Evolutionary conservation across 2,113 vertebrate genomes (phyloP).

Genomic region (Progne subis): DNA sequence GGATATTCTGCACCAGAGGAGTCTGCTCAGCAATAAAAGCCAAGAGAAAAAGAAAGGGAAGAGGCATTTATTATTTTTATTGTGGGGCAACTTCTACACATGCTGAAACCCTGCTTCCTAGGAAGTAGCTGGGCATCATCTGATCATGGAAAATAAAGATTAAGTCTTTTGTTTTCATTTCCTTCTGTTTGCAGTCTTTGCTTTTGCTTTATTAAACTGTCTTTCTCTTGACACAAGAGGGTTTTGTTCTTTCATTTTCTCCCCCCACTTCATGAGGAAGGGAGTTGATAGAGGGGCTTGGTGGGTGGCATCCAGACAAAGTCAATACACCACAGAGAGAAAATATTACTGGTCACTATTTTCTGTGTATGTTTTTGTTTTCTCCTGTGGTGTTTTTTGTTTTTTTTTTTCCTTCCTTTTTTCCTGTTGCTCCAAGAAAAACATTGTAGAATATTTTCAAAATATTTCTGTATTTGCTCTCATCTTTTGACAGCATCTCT

Average conservation of each 20-base stretch:
- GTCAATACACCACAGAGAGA: neutral
- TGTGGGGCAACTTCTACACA: rapidly evolving
- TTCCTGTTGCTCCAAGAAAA: neutral
- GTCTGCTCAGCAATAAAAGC: neutral
- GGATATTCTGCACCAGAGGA: neutral
- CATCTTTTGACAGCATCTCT: neutral
- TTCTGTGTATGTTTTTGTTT: neutral
- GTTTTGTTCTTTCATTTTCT: neutral
- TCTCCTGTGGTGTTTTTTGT: neutral
- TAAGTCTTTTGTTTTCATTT: neutral
- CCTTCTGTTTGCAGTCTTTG: neutral
- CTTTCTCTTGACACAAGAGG: neutral
- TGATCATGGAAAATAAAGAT: neutral
- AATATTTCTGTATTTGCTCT: neutral
- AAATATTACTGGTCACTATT: neutral
- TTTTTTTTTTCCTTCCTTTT: neutral
- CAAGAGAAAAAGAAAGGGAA: neutral
- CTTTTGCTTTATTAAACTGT: neutral
- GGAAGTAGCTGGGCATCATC: neutral
- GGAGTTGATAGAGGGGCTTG: neutral
- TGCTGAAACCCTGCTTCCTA: neutral
- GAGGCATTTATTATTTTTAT: neutral
- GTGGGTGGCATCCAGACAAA: neutral
- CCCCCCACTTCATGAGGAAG: neutral
- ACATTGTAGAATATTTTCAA: neutral